Evolutionary conservation across 1,140 invertebrate species (phyloP), one percentile per base, ranked within the genome.

Genomic region (Brachionus paranguensis): DNA sequence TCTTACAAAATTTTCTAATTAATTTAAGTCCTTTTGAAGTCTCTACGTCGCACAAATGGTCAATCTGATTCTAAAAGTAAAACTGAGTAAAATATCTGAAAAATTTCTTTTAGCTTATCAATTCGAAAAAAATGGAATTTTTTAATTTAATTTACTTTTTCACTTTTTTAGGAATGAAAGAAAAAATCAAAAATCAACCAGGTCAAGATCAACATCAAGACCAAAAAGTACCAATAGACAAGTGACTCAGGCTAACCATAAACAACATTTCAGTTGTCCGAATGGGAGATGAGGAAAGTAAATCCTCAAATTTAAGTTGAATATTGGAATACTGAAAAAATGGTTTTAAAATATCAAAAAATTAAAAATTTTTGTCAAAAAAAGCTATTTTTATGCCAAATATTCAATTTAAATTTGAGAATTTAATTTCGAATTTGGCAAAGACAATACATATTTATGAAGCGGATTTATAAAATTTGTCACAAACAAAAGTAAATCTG

Each of bases 241-340:
- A 45, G 29, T 41, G 14, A 33, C n/a, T 8, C 37, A 41, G 8
- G 29, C 37, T 72, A 37, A 1, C 12, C 1, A 47, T 29, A 24
- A n/a, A 24, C 45, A 20, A 14, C 17, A 76, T 17, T 76, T 76
- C 20, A 53, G 53, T 27, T 76, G 72, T 76, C 41, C 72, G 3
- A 76, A 47, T 27, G 72, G 72, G 0, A 76, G 72, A 45, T 76
- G 72, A 76, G 72, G 72, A 76, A 76, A 50, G 14, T 76, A 76
- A 7, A 72, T 11, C 11, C 33, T 72, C 65, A 3, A 72, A 14
- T 72, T 72, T 12, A 29, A 64, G 55, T 64, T 64, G 55, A 17
- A 24, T 64, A 20, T 8, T 64, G 2, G 27, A 7, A 20, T 64
- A 10, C 24, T 3, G 10, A 64, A 64, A 64, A 64, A 64, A 64